Percentiles rank a stretch among this genome's conserved stretches.
phyloP scores from a whole-genome alignment of 2,888 invertebrate species.

The Ophioninae sp. region DNA sequence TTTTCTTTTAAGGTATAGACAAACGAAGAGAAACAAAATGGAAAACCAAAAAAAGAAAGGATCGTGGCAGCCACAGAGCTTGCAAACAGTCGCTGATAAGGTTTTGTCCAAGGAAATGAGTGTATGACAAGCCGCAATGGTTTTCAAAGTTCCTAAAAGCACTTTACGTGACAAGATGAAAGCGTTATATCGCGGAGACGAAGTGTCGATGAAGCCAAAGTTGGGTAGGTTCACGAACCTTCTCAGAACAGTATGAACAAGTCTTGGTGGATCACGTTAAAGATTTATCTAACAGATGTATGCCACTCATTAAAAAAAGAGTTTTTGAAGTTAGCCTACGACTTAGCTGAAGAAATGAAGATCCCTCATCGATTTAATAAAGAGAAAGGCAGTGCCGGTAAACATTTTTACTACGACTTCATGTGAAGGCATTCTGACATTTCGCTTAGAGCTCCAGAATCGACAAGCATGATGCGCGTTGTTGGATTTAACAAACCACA shows the following conservation, averaged over 20 bases:
- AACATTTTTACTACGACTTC: conserved; percentile 61
- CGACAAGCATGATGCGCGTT: conserved; percentile 41
- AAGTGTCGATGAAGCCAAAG: not conserved
- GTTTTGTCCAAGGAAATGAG: no score
- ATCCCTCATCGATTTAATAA: conserved; percentile 62
- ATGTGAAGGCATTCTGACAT: conserved; percentile 56
- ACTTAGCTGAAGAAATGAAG: conserved; percentile 56
- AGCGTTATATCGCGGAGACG: not conserved
- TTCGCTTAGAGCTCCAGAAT: conserved; percentile 51
- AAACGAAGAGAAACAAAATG: no score
- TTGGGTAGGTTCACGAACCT: not conserved
- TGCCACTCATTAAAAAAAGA: conserved; percentile 44
- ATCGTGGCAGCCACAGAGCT: no score
- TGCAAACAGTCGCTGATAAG: no score
- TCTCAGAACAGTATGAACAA: no score
- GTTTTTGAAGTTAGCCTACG: conserved; percentile 59
- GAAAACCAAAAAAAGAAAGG: no score
- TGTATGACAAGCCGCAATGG: not conserved
- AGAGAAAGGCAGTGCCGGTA: conserved; percentile 58
- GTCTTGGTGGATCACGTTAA: not conserved
- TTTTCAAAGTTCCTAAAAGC: not conserved
- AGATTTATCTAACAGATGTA: not conserved
- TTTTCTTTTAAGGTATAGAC: no score
- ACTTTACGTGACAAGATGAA: not conserved
- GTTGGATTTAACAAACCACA: conserved; percentile 61